phyloP scores from a whole-genome alignment of 2,888 invertebrate genomes.

The Pseudoips prasinana region DNA sequence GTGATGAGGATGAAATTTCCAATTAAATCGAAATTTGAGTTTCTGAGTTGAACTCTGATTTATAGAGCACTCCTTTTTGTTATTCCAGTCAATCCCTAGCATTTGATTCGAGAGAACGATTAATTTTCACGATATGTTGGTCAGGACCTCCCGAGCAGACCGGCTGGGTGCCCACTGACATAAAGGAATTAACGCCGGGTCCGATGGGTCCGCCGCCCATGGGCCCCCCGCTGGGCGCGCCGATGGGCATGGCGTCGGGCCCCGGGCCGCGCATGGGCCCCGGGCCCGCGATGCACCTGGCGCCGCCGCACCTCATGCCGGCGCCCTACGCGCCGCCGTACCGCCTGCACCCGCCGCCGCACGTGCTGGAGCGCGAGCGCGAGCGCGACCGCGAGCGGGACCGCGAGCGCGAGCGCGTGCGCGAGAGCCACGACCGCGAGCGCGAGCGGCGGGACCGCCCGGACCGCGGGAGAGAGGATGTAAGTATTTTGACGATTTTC shows the following conservation, averaged over 20 bases:
- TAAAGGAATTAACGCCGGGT: conserved; percentile 86
- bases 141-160: conserved; percentile 65
- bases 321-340: conserved; percentile 52
- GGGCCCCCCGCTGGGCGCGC: conserved; percentile 49
- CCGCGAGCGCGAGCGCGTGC: conserved; percentile 34
- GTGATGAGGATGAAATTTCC: no score
- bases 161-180: conserved; percentile 85
- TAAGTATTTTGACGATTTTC: conserved; percentile 32
- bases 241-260: conserved; percentile 49
- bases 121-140: no score
- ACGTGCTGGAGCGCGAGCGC: conserved; percentile 56
- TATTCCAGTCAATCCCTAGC: no score
- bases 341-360: conserved; percentile 48
- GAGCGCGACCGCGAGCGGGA: conserved; percentile 70
- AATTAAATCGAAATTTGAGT: no score
- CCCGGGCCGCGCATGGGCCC: conserved; percentile 25
- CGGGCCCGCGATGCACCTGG: conserved; percentile 49
- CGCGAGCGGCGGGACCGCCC: conserved; percentile 58
- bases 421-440: conserved; percentile 57
- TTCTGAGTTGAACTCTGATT: no score
- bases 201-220: no score
- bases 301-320: conserved; percentile 49
- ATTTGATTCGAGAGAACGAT: no score
- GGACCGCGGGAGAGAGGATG: conserved; percentile 66
- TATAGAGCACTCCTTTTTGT: no score